These are phyloP conservation scores for Hirudinaria manillensis DNA, from an alignment of 2,888 invertebrate species.

Conservation along the genomic window DNA sequence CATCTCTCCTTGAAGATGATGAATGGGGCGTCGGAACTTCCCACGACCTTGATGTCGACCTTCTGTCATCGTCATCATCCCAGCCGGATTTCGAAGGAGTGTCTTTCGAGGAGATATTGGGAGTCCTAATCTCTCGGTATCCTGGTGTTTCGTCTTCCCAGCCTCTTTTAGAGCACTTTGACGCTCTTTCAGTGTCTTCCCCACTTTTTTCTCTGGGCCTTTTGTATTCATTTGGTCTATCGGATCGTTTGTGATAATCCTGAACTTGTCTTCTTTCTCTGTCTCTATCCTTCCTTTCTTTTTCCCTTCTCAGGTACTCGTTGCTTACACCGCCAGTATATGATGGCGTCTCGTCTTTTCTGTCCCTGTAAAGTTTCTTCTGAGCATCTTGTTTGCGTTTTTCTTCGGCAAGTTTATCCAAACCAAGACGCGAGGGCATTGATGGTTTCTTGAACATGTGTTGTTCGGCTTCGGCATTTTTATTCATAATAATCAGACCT, in stretches of 20 bases:
- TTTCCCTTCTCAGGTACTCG: constrained; percentile 68
- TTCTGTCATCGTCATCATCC: constrained; percentile 59
- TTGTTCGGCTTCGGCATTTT: constrained; percentile 40
- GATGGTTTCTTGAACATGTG: constrained; percentile 33
- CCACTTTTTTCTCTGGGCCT: constrained; percentile 41
- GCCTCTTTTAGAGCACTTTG: constrained; percentile 40
- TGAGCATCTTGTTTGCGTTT: constrained; percentile 46
- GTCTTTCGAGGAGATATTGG: constrained; percentile 61
- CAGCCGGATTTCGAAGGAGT: constrained; percentile 60
- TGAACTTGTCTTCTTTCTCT: constrained; percentile 50
- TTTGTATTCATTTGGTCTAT: neutral
- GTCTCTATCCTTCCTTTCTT: constrained; percentile 63
- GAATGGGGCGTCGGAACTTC: constrained; percentile 77
- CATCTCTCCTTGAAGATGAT: constrained; percentile 34
- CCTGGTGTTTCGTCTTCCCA: constrained; percentile 51
- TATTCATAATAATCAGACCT: constrained; percentile 53
- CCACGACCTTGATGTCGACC: constrained; percentile 65
- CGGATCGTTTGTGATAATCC: neutral
- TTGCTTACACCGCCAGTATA: constrained; percentile 85
- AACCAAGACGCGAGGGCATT: constrained; percentile 50
- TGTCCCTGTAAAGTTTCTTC: constrained; percentile 65
- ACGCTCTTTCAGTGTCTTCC: constrained; percentile 32
- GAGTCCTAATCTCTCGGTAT: constrained; percentile 75
- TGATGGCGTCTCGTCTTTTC: constrained; percentile 83
- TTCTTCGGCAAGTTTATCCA: constrained; percentile 54